phyloP scores from a whole-genome alignment of 92 coral and sea anemone genomes.

The Phenganax marumi region DNA sequence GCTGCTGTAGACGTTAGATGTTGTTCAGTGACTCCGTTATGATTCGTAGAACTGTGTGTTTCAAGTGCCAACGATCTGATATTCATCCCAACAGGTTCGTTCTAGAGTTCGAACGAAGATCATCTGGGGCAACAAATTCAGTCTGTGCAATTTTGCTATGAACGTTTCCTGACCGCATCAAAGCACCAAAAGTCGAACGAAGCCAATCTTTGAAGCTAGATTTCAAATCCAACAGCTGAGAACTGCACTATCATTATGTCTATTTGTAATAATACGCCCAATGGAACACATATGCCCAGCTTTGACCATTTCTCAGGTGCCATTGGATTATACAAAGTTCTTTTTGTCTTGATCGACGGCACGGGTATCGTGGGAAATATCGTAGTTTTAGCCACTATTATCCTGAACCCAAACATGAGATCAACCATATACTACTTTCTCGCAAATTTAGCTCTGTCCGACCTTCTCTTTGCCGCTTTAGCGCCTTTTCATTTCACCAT shows the following conservation, averaged over 20 bases:
- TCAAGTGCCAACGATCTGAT: too few species aligned
- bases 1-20: too few species aligned
- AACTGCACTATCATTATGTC: neutral
- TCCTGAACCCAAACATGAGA: constrained; percentile 43
- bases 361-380: constrained; percentile 29
- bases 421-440: constrained; percentile 43
- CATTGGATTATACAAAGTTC: constrained; percentile 24
- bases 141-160: too few species aligned
- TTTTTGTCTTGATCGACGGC: constrained; percentile 18
- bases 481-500: constrained; percentile 36
- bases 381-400: constrained; percentile 26
- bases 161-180: too few species aligned
- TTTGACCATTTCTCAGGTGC: constrained; percentile 39
- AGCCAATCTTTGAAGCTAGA: too few species aligned
- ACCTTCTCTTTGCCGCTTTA: constrained; percentile 30
- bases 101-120: neutral
- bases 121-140: too few species aligned
- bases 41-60: too few species aligned
- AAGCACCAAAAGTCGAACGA: too few species aligned
- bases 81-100: neutral
- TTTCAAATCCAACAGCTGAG: neutral
- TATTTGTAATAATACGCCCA: neutral
- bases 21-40: too few species aligned
- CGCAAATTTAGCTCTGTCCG: constrained; percentile 39
- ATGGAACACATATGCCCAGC: neutral